Conservation (phyloP, 2,888 invertebrate species). For the Mesochorus sp. region DNA sequence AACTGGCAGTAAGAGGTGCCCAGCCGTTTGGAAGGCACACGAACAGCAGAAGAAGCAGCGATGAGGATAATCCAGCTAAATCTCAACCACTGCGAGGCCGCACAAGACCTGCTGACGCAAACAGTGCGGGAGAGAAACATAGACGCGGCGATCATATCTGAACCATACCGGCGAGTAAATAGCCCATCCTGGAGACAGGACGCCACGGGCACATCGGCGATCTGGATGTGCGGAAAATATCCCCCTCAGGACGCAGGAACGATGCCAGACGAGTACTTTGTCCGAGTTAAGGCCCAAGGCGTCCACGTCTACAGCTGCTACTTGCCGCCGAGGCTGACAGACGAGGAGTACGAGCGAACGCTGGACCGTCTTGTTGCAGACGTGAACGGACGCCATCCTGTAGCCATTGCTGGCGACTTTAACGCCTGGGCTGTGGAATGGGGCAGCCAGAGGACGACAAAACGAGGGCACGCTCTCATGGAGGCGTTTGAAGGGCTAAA, state of each 20-base stretch:
- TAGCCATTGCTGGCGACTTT: conserved; percentile 58
- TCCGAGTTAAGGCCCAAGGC: not conserved
- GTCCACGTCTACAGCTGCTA: conserved; percentile 52
- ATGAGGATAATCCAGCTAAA: conserved; percentile 64
- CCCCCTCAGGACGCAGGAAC: not conserved
- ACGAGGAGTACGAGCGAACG: conserved; percentile 23
- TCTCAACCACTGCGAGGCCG: conserved; percentile 63
- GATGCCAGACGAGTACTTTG: not conserved
- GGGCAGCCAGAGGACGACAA: conserved; percentile 56
- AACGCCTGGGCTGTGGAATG: conserved; percentile 61
- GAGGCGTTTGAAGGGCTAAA: not conserved
- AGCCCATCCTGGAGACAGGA: not conserved
- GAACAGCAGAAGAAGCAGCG: conserved; percentile 14
- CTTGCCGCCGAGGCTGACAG: conserved; percentile 25
- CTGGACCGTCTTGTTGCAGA: conserved; percentile 49
- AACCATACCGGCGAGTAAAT: not conserved
- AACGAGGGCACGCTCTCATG: not conserved
- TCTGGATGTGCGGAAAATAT: not conserved
- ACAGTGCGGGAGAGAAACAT: not conserved
- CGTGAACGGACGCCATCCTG: conserved; percentile 30
- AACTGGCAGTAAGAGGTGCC: conserved; percentile 49
- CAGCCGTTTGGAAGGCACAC: conserved; percentile 45
- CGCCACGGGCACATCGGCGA: not conserved
- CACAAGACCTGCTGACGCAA: conserved; percentile 58
- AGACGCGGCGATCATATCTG: not conserved